Conservation (phyloP, 2,113 vertebrate species). For the Melanerpes aurifrons region DNA sequence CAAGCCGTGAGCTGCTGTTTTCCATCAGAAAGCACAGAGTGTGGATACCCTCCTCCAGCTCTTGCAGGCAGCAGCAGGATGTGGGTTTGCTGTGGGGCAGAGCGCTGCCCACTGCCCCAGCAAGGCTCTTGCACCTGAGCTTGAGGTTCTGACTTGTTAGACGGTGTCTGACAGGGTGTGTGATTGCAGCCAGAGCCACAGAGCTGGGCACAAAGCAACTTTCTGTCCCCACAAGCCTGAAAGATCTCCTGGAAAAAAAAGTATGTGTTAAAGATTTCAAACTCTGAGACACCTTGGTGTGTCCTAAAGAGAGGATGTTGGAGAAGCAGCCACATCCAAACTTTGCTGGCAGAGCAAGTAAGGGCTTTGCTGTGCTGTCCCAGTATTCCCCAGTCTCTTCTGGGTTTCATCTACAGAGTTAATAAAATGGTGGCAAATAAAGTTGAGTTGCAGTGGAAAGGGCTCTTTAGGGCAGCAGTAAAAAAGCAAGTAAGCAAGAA, state of each 20-base stretch:
- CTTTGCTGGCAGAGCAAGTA: background rate
- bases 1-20: background rate
- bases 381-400: slow-evolving; percentile 42
- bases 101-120: accelerated
- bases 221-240: background rate
- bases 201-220: background rate
- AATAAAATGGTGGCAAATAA: slow-evolving; percentile 69
- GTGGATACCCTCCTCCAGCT: background rate
- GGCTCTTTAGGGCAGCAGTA: slow-evolving; percentile 62
- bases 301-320: background rate
- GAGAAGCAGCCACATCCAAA: background rate
- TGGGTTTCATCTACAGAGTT: slow-evolving; percentile 65
- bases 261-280: background rate
- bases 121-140: background rate
- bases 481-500: slow-evolving; percentile 66
- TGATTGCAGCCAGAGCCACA: background rate
- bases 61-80: background rate
- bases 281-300: background rate
- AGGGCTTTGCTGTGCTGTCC: slow-evolving; percentile 26
- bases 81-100: background rate
- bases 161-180: background rate
- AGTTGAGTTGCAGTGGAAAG: slow-evolving; percentile 58
- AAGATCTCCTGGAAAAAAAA: background rate
- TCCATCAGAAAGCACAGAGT: background rate
- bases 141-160: background rate